Base-by-base conservation (phyloP, 2,797 vertebrate species). In the Sebastes kiyomatsui region DNA sequence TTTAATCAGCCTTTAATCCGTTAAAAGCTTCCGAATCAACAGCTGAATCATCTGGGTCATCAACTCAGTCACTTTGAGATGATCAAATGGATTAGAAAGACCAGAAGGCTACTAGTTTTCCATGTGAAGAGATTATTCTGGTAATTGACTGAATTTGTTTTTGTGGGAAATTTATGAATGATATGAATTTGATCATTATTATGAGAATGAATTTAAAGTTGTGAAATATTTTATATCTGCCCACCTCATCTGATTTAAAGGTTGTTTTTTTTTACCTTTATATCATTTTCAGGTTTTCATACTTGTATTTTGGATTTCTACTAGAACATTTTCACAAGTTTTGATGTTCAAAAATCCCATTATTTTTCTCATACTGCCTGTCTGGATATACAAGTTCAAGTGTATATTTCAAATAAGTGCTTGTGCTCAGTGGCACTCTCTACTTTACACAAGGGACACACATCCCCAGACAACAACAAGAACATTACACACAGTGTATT, bases 11-110 rank as follows among this genome's bases (percentile, higher is more conserved):
- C 52, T 54, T 67, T 82, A 79, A 89, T 86, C 90, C 32, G 5
- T 84, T 88, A 84, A 91, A 90, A 88, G 84, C 84, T 77, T 83
- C 33, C 23, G 25, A 81, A 68, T 69, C 61, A 71, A 54, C 68
- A 12, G 38, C 25, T 71, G 32, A 75, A 65, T 70, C 9, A 10
- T 32, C 23, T n/a, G 13, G 27, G 77, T 55, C 42, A 42, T 23
- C 28, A 54, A 49, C 20, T 20, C 13, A 16, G 69, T 23, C 76
- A 60, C 67, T 60, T 7, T 25, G 10, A 30, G 66, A 8, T 9
- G 14, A 42, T 72, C 2, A 30, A 60, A 32, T 1, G 46, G 16
- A 60, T 71, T 56, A 32, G 55, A 52, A 79, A 72, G 13, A 33
- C 13, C 25, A 1, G 55, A 38, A 52, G 64, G 65, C 13, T 20